phyloP scores from a whole-genome alignment of 2,888 invertebrate species.

The Colostygia pectinataria region DNA sequence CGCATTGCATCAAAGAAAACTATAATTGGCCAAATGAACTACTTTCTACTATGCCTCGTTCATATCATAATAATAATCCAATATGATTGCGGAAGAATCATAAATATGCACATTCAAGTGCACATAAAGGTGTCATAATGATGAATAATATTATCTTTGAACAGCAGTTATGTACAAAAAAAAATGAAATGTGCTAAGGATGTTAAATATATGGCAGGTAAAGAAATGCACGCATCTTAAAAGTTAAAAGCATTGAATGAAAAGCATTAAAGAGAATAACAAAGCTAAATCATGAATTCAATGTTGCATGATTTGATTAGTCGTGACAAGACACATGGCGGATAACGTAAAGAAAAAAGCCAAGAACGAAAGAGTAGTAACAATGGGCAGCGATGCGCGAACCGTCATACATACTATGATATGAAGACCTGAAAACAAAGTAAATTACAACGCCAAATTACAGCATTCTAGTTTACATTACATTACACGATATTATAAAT shows the following conservation, averaged over 20 bases:
- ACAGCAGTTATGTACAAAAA: slow-evolving; percentile 9
- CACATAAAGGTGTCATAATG: slow-evolving; percentile 45
- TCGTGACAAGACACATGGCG: slow-evolving; percentile 24
- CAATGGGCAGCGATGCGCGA: slow-evolving; percentile 51
- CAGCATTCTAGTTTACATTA: slow-evolving; percentile 64
- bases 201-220: not conserved
- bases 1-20: slow-evolving; percentile 32
- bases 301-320: slow-evolving; percentile 29
- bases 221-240: not conserved
- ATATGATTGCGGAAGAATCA: slow-evolving; percentile 42
- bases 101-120: slow-evolving; percentile 37
- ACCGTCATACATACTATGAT: slow-evolving; percentile 47
- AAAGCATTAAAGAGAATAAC: slow-evolving; percentile 15
- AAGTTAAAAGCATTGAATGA: not conserved
- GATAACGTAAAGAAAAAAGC: slow-evolving; percentile 37
- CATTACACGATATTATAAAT: slow-evolving; percentile 70
- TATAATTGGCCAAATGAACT: slow-evolving; percentile 40
- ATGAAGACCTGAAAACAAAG: slow-evolving; percentile 64
- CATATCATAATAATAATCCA: slow-evolving; percentile 38
- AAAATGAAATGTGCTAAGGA: slow-evolving; percentile 2
- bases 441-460: slow-evolving; percentile 68
- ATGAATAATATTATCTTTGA: slow-evolving; percentile 25
- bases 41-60: slow-evolving; percentile 45
- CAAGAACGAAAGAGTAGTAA: slow-evolving; percentile 54
- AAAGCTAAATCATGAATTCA: slow-evolving; percentile 27